phyloP scores from a whole-genome alignment of 1,140 invertebrate species.

The Aporrectodea caliginosa region DNA sequence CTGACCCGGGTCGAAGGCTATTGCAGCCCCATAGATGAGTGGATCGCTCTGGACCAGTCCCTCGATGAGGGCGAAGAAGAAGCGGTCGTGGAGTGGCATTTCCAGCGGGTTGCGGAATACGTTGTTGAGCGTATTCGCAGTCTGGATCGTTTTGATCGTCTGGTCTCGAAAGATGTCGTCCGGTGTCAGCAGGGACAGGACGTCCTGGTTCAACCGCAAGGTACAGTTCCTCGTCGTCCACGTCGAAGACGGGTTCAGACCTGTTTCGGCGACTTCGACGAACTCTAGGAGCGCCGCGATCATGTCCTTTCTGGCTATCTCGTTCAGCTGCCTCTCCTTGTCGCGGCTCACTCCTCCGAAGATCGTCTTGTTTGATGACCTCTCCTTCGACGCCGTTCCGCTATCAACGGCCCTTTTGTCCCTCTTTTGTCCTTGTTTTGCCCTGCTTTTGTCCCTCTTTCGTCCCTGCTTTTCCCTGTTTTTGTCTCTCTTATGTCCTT shows the following conservation, averaged over 20 bases:
- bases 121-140: conserved; percentile 27
- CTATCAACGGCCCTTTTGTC: not conserved
- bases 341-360: not conserved
- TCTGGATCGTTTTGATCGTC: not conserved
- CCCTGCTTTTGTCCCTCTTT: not conserved
- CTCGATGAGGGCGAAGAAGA: conserved; percentile 76
- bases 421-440: not conserved
- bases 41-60: conserved; percentile 87
- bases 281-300: not conserved
- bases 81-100: conserved; percentile 61
- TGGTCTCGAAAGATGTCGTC: not conserved
- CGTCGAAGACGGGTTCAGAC: not conserved
- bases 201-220: not conserved
- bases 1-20: conserved; percentile 77
- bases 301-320: not conserved
- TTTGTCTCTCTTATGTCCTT: not conserved
- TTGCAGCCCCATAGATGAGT: conserved; percentile 82
- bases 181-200: not conserved
- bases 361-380: not conserved
- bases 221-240: not conserved
- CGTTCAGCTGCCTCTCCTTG: not conserved
- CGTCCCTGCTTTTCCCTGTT: not conserved
- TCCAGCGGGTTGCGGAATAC: conserved; percentile 5
- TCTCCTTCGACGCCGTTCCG: not conserved
- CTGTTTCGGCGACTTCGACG: not conserved